Base-by-base conservation (phyloP, 2,113 vertebrate species). In the Toxostoma redivivum region DNA sequence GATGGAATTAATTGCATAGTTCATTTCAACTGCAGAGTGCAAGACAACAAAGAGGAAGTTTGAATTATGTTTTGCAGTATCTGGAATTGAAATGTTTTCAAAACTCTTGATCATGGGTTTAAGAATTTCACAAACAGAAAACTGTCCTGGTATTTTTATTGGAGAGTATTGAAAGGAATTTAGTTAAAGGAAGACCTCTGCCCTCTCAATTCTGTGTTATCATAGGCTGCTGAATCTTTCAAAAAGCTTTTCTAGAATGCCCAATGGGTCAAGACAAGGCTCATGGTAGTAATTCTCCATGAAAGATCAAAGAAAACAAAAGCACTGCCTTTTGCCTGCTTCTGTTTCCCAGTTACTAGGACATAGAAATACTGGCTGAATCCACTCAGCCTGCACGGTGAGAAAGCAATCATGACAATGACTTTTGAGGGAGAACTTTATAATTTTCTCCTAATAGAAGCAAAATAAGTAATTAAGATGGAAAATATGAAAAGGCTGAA, bases 361-460 rank as follows among this genome's bases (percentile, higher is more conserved):
- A 22, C 28, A 30, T 4, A 78, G 23, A 86, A 94, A 48, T 16
- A 48, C 7, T 47, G 7, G 7, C 24, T 65, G 14, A 58, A 67
- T 31, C 22, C 25, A 16, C 11, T 72, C 14, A 45, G 31, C 35
- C 16, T 57, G 15, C 13, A 3, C 1, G 0, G 1, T 17, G 20
- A 70, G 23, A 83, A 86, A 30, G 3, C 8, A 94, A 42, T 5
- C 5, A 16, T 40, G 16, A 3, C 35, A 50, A 47, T 25, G 17
- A 42, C 25, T 83, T 83, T 27, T n/a, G 28, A 81, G 25, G 4
- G 23, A 61, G 7, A 61, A 33, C 21, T 48, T 56, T 35, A 30
- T 42, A 35, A 54, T 38, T 35, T 47, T 50, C 18, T 67, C 24
- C 23, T 15, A 61, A 20, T 9, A 57, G 33, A 35, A 62, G 10